Conservation (phyloP, 2,888 invertebrate species). For the Stenurella melanura region DNA sequence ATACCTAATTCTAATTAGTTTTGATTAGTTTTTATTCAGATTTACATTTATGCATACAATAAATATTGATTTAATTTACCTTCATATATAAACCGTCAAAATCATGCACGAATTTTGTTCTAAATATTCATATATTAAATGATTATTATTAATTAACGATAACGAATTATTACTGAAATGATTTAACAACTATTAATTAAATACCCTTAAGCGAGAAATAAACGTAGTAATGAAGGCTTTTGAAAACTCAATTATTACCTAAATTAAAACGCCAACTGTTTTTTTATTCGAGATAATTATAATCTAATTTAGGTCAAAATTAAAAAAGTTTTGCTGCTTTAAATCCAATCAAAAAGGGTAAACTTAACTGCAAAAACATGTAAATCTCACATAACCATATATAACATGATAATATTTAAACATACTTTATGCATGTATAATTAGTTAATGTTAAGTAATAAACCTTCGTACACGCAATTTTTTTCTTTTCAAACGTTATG, state of each 20-base stretch:
- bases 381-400: constrained; percentile 19
- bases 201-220: background rate
- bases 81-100: no score
- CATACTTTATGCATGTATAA: constrained; percentile 3
- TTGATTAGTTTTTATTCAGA: no score
- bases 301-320: constrained; percentile 11
- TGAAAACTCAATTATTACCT: constrained; percentile 1
- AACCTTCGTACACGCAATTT: background rate
- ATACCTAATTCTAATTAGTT: no score
- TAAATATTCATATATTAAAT: no score
- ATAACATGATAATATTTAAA: constrained; percentile 9
- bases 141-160: no score
- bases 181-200: background rate
- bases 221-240: background rate
- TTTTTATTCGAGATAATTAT: background rate
- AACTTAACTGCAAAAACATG: constrained; percentile 14
- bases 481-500: constrained; percentile 9
- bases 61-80: no score
- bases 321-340: background rate
- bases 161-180: no score
- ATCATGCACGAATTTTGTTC: no score
- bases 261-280: background rate
- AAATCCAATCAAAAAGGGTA: constrained; percentile 14
- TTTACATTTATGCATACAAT: no score
- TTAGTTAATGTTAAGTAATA: constrained; percentile 20